Conservation (phyloP, 1,140 invertebrate genomes). For the Monomorium pharaonis region DNA sequence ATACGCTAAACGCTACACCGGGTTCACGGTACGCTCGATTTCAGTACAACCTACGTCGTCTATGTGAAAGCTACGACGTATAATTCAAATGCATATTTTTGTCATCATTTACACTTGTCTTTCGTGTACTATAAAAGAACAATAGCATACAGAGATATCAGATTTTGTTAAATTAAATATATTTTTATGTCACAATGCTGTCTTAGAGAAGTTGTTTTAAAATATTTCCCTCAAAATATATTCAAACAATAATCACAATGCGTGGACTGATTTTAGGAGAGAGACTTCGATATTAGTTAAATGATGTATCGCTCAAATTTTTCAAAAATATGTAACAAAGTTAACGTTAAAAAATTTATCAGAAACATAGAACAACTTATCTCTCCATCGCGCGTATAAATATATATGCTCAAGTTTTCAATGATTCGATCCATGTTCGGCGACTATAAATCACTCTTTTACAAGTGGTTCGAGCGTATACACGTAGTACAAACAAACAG, state of each 20-base stretch:
- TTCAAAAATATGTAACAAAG: background rate
- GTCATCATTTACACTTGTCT: background rate
- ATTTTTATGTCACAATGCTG: background rate
- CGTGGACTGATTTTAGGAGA: background rate
- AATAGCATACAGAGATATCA: conserved; percentile 68
- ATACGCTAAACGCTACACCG: conserved; percentile 69
- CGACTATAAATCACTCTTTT: background rate
- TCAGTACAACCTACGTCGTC: conserved; percentile 59
- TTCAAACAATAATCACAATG: background rate
- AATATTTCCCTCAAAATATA: background rate
- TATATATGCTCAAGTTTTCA: background rate
- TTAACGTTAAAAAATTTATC: background rate
- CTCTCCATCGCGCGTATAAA: background rate
- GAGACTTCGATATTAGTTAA: background rate
- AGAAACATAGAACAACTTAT: background rate
- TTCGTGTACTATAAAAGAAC: conserved; percentile 54
- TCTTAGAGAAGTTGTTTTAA: background rate
- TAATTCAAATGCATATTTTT: conserved; percentile 42
- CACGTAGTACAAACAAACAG: background rate
- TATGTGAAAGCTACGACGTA: conserved; percentile 62
- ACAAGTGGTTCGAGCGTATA: conserved; percentile 1
- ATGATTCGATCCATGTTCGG: background rate
- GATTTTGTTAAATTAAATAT: background rate
- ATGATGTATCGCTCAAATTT: background rate
- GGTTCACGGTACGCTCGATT: conserved; percentile 58